A percentile compares a stretch with the other conserved stretches of the same genome.
phyloP scores from a whole-genome alignment of 2,888 invertebrate genomes.

The Erynnis tages region DNA sequence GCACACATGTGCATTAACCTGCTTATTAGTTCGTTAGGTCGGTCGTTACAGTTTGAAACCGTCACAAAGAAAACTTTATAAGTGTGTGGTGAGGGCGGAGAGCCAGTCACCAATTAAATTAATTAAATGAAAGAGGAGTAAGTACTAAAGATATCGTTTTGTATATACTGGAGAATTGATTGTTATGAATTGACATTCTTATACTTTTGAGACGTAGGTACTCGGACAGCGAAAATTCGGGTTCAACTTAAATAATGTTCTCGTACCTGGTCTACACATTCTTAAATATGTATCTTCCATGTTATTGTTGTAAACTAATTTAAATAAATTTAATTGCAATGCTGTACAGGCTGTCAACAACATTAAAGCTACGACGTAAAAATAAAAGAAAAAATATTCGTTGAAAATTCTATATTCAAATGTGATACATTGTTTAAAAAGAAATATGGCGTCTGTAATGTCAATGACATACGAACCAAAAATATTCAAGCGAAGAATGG shows the following conservation, averaged over 20 bases:
- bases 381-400: slow-evolving; percentile 11
- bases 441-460: slow-evolving; percentile 37
- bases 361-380: slow-evolving; percentile 15
- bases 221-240: no score
- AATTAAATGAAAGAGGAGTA: no score
- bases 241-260: no score
- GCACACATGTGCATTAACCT: slow-evolving; percentile 8
- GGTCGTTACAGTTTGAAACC: slow-evolving; percentile 4
- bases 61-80: slow-evolving; percentile 10
- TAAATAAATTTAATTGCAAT: no score
- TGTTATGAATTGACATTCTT: no score
- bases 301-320: no score
- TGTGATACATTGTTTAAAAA: slow-evolving; percentile 26
- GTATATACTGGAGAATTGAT: no score
- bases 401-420: slow-evolving; percentile 11
- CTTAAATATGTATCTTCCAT: no score
- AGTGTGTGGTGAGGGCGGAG: background rate
- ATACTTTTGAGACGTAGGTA: no score
- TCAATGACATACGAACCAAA: slow-evolving; percentile 52
- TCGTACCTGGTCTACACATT: no score
- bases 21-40: slow-evolving; percentile 14
- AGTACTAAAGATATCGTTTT: no score
- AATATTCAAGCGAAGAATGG: slow-evolving; percentile 54
- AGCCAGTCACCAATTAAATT: no score
- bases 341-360: slow-evolving; percentile 8